These are phyloP conservation scores for Petrocephalus sullivani DNA, from an alignment of 2,797 vertebrate species.

Conservation along the genomic window DNA sequence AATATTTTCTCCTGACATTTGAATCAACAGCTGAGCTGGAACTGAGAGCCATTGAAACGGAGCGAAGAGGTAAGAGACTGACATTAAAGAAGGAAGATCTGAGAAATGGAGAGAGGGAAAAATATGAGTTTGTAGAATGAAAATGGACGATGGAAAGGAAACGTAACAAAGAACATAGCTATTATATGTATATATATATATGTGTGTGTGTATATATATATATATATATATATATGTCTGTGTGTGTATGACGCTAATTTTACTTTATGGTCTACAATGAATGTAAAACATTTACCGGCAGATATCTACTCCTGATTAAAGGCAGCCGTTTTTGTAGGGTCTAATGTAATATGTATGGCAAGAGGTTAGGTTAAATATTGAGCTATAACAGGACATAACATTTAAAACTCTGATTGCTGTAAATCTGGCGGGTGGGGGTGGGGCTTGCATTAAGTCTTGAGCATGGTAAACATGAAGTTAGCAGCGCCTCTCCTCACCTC, in stretches of 20 bases:
- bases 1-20: constrained; percentile 21
- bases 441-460: background rate
- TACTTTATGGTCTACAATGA: background rate
- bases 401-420: background rate
- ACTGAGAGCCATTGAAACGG: background rate
- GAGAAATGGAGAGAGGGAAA: background rate
- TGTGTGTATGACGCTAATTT: background rate
- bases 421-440: background rate
- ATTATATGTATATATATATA: background rate
- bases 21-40: constrained; percentile 24
- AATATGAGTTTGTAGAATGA: background rate
- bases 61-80: constrained; percentile 17
- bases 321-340: background rate
- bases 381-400: background rate
- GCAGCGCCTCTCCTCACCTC: background rate
- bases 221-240: background rate
- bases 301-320: background rate
- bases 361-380: background rate
- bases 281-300: background rate
- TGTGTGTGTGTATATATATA: background rate
- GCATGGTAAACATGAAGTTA: background rate
- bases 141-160: background rate
- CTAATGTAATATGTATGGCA: background rate
- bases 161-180: background rate
- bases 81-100: background rate